Evolutionary conservation across 2,797 vertebrate genomes (phyloP).

Genomic region (Apodemus agrarius): DNA sequence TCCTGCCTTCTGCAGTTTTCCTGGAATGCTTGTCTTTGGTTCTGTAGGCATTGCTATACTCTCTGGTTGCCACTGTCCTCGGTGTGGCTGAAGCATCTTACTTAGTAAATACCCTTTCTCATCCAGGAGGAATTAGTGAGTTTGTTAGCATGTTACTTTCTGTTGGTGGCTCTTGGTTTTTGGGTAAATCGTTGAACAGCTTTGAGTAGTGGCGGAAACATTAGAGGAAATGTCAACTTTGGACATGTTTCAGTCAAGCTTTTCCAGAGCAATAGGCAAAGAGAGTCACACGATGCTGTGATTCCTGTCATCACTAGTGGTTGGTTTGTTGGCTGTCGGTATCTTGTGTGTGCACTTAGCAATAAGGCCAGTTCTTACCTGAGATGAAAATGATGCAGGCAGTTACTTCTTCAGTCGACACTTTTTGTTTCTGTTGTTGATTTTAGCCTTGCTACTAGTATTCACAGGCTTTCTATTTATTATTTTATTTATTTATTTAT

Average conservation of each 20-base stretch:
- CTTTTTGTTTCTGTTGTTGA: neutral
- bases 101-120: neutral
- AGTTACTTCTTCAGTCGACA: constrained; percentile 4
- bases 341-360: neutral
- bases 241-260: neutral
- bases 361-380: neutral
- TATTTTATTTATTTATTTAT: neutral
- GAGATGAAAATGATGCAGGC: neutral
- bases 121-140: neutral
- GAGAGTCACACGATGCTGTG: neutral
- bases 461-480: neutral
- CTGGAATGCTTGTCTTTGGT: neutral
- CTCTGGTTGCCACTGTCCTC: neutral
- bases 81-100: neutral
- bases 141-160: neutral
- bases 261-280: neutral
- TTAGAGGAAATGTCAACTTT: neutral
- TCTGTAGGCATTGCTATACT: neutral
- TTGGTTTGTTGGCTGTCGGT: neutral
- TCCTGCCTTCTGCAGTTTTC: neutral
- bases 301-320: neutral
- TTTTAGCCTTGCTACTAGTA: constrained; percentile 3
- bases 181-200: neutral
- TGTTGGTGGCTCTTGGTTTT: neutral
- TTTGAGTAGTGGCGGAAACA: neutral